Percentiles rank a stretch among this genome's conserved stretches.
These are phyloP conservation scores for Spatulosminthurus flaviceps DNA, from an alignment of 2,888 invertebrate genomes.

Conservation along the genomic window DNA sequence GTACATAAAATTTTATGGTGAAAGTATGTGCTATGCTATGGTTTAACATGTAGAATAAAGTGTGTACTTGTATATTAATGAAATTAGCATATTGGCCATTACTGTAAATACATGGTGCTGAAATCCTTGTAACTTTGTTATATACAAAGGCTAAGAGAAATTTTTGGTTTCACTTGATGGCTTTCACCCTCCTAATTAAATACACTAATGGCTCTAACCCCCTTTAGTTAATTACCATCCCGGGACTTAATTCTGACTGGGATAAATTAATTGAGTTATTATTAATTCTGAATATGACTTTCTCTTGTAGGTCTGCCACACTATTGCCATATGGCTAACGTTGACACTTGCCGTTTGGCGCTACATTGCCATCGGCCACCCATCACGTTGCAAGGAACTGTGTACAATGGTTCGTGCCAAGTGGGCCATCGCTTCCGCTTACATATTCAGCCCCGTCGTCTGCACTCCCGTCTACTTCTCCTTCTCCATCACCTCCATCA, in stretches of 20 bases:
- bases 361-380: conserved; percentile 84
- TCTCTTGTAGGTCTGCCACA: conserved; percentile 69
- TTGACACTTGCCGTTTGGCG: conserved; percentile 93
- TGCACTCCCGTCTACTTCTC: conserved; percentile 87
- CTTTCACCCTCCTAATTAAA: no score
- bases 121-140: no score
- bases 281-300: not conserved
- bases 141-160: no score
- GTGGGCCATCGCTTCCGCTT: conserved; percentile 79
- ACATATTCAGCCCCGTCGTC: conserved; percentile 82
- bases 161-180: no score
- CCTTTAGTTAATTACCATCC: no score
- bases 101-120: no score
- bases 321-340: conserved; percentile 92
- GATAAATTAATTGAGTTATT: not conserved
- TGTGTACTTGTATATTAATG: no score
- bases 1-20: no score
- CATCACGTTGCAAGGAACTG: conserved; percentile 82
- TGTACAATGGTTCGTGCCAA: conserved; percentile 83
- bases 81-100: no score
- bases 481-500: conserved; percentile 71
- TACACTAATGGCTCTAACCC: no score
- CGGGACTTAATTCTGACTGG: not conserved
- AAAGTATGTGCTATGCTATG: no score
- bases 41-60: no score